phyloP scores from a whole-genome alignment of 2,797 vertebrate genomes.

The Enteromius anoplus region DNA sequence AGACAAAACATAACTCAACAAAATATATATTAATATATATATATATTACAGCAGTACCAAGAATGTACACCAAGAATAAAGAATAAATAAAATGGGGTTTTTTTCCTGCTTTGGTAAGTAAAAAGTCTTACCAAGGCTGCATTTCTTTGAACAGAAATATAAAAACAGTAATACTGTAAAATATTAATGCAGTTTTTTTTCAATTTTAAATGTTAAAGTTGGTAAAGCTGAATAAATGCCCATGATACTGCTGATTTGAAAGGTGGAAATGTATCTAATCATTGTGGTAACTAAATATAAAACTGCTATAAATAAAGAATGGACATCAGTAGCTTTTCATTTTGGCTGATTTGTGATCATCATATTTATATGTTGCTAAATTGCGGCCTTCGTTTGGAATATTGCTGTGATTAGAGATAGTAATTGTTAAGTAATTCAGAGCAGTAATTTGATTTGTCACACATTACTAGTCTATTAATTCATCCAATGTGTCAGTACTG shows the following conservation, averaged over 20 bases:
- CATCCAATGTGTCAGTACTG: neutral
- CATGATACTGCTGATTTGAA: neutral
- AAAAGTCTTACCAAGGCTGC: neutral
- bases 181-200: neutral
- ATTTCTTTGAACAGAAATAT: neutral
- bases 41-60: neutral
- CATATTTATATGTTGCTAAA: neutral
- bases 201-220: neutral
- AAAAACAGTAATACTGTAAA: neutral
- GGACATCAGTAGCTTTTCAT: neutral
- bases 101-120: neutral
- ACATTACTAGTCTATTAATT: neutral
- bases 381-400: neutral
- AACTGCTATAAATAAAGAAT: neutral
- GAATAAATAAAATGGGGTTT: too few species aligned
- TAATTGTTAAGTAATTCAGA: conserved; percentile 19
- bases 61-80: neutral
- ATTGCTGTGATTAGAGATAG: neutral
- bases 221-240: neutral
- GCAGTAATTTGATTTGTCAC: conserved; percentile 7
- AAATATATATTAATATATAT: neutral
- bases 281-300: neutral
- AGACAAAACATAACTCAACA: conserved; percentile 8
- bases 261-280: neutral
- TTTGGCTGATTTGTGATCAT: neutral